Conservation (phyloP, 2,797 vertebrate genomes). For the Characodon lateralis region DNA sequence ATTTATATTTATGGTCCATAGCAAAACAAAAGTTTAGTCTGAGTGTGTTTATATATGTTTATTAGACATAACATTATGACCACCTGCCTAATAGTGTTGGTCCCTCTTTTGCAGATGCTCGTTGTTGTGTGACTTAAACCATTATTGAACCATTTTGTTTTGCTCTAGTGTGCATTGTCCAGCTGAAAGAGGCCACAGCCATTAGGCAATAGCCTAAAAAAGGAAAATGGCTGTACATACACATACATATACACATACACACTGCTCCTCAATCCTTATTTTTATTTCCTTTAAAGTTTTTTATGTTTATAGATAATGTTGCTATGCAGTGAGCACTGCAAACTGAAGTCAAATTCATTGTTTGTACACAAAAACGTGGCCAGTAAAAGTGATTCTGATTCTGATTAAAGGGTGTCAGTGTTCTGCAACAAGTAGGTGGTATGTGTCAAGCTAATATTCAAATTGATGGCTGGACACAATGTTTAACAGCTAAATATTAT, state of each 20-base stretch:
- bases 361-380: no score
- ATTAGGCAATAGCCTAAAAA: background rate
- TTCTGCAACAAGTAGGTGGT: background rate
- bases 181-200: background rate
- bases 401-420: no score
- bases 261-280: no score
- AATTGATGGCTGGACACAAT: background rate
- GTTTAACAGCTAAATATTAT: background rate
- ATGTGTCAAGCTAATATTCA: background rate
- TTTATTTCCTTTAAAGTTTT: no score
- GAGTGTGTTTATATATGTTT: no score
- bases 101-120: background rate
- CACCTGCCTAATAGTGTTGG: background rate
- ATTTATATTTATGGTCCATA: background rate
- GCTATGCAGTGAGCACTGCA: no score
- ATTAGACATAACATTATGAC: background rate
- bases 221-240: no score
- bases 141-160: background rate
- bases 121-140: background rate
- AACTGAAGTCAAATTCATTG: no score
- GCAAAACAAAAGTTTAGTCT: background rate
- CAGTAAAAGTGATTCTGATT: no score
- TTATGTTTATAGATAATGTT: no score
- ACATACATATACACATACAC: no score
- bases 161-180: background rate